phyloP scores from a whole-genome alignment of 2,888 invertebrate species.

The Nomada ferruginata region DNA sequence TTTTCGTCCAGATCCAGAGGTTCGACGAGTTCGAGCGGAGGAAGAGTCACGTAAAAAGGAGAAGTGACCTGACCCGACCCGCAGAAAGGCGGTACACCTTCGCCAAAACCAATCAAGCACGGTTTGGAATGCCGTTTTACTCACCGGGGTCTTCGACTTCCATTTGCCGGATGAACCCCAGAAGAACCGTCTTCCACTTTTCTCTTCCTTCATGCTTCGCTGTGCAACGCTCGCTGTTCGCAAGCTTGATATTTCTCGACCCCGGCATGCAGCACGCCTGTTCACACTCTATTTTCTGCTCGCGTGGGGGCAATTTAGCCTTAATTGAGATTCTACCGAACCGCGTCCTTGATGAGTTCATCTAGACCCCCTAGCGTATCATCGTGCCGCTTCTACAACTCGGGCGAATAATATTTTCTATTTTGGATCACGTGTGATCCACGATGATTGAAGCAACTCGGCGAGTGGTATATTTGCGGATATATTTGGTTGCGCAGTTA shows the following conservation, averaged over 20 bases:
- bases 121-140: slow-evolving; percentile 78
- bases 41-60: slow-evolving; percentile 76
- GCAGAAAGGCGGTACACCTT: slow-evolving; percentile 69
- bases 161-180: slow-evolving; percentile 70
- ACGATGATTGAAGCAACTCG: background rate
- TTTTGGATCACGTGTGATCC: background rate
- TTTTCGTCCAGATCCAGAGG: slow-evolving; percentile 24
- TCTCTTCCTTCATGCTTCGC: slow-evolving; percentile 22
- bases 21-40: slow-evolving; percentile 39
- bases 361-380: slow-evolving; percentile 48
- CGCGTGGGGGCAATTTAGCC: slow-evolving; percentile 65
- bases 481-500: too few relatives aligned
- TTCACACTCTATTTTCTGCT: slow-evolving; percentile 69
- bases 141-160: slow-evolving; percentile 72
- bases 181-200: slow-evolving; percentile 48
- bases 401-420: slow-evolving; percentile 19
- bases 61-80: slow-evolving; percentile 77
- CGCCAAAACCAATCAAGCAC: slow-evolving; percentile 80
- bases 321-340: slow-evolving; percentile 73
- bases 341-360: slow-evolving; percentile 72
- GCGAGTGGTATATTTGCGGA: too few relatives aligned
- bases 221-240: slow-evolving; percentile 1
- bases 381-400: slow-evolving; percentile 24
- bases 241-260: slow-evolving; percentile 20
- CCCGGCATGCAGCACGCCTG: slow-evolving; percentile 42